Evolutionary conservation across 2,113 vertebrate genomes (phyloP).

Genomic region (Cyprinus carpio): DNA sequence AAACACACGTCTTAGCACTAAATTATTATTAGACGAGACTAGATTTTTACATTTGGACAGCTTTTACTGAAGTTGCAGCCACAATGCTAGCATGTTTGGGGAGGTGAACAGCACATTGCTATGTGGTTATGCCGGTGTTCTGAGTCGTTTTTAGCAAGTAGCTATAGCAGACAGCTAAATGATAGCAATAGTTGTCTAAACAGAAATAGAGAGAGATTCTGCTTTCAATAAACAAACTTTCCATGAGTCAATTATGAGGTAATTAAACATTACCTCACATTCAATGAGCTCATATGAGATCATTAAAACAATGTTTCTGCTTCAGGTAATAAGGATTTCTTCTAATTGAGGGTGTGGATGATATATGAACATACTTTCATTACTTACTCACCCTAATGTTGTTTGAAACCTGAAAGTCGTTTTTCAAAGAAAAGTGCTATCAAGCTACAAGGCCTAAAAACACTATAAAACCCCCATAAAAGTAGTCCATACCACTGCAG

Average conservation of each 20-base stretch:
- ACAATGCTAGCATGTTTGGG: no score
- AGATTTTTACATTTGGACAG: background rate
- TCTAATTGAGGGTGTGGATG: background rate
- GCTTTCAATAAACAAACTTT: background rate
- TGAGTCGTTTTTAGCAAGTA: background rate
- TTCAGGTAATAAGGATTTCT: constrained; percentile 1
- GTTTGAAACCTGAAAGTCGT: background rate
- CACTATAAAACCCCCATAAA: background rate
- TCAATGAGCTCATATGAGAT: background rate
- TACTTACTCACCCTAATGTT: background rate
- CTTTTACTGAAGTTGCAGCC: background rate
- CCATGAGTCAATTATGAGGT: background rate
- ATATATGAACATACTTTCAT: background rate
- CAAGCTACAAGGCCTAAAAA: background rate
- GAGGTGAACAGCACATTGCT: no score
- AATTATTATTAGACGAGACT: background rate
- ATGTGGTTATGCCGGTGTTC: background rate
- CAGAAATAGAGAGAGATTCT: background rate
- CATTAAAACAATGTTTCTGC: background rate
- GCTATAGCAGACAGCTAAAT: background rate
- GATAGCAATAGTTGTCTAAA: background rate
- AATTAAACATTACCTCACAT: background rate
- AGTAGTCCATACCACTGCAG: background rate
- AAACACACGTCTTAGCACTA: background rate
- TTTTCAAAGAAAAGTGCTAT: background rate